Percentiles rank a stretch among this genome's conserved stretches.
Evolutionary conservation across 2,113 vertebrate genomes (phyloP).

Genomic region (Mirza zaza): DNA sequence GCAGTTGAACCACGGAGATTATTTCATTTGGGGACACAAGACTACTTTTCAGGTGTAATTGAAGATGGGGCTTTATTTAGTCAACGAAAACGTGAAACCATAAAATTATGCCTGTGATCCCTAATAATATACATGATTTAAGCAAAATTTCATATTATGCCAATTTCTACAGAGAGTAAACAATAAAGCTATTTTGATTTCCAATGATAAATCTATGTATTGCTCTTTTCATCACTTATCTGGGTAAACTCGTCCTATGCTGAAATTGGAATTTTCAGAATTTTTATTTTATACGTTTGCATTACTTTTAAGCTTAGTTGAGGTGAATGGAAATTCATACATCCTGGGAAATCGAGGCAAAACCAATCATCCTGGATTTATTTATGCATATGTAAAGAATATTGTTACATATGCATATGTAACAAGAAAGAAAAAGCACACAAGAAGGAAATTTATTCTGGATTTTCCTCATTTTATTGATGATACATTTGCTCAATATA

Average conservation of each 20-base stretch:
- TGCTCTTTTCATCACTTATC: accelerated
- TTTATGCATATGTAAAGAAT: background rate
- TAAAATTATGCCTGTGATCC: background rate
- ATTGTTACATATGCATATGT: no score
- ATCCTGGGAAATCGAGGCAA: background rate
- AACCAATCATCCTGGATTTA: background rate
- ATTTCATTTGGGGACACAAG: background rate
- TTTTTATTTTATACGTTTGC: background rate
- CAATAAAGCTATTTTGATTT: accelerated
- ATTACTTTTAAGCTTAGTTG: background rate
- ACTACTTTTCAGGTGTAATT: background rate
- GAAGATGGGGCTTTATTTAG: background rate
- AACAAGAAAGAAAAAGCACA: background rate
- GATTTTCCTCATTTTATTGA: background rate
- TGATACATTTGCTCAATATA: background rate
- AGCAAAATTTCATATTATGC: background rate
- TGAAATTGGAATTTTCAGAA: background rate
- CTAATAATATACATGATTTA: no score
- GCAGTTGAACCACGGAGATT: background rate
- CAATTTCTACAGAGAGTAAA: background rate
- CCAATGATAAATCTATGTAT: accelerated
- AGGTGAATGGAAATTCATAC: background rate
- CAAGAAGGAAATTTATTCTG: background rate
- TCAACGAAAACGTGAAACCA: no score
- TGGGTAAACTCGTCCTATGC: accelerated